Evolutionary conservation across 1,140 invertebrate genomes (phyloP).

Genomic region (Drosophila miranda): DNA sequence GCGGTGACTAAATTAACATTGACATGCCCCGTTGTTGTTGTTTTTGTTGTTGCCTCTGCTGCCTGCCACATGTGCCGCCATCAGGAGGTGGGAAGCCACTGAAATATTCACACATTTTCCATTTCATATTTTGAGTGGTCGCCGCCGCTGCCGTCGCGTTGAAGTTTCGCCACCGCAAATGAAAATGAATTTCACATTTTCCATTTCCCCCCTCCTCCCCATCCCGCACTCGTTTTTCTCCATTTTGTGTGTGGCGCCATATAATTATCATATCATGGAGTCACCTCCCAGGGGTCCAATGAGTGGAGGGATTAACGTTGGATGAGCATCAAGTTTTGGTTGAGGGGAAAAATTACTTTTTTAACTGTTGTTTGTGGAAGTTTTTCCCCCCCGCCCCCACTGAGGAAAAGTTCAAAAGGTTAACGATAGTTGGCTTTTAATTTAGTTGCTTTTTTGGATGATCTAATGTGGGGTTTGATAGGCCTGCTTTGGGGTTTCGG

Average conservation of each 20-base stretch:
- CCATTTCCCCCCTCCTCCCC: conserved; percentile 31
- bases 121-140: conserved; percentile 73
- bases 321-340: conserved; percentile 19
- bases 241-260: conserved; percentile 55
- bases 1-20: conserved; percentile 78
- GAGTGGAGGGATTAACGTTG: conserved; percentile 50
- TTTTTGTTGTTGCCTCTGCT: conserved; percentile 34
- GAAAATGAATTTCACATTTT: conserved; percentile 74
- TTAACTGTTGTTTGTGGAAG: neutral
- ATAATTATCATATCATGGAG: conserved; percentile 76
- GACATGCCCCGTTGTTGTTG: conserved; percentile 54
- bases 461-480: too few species aligned
- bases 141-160: conserved; percentile 32
- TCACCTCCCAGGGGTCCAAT: conserved; percentile 57
- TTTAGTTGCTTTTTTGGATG: too few species aligned
- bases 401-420: neutral
- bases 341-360: conserved; percentile 10
- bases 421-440: too few species aligned
- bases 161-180: conserved; percentile 61
- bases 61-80: conserved; percentile 69
- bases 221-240: neutral
- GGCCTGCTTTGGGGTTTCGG: too few species aligned
- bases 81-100: conserved; percentile 11
- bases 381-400: neutral
- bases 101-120: conserved; percentile 77